phyloP scores from a whole-genome alignment of 2,888 invertebrate species.

The Microctonus aethiopoides region DNA sequence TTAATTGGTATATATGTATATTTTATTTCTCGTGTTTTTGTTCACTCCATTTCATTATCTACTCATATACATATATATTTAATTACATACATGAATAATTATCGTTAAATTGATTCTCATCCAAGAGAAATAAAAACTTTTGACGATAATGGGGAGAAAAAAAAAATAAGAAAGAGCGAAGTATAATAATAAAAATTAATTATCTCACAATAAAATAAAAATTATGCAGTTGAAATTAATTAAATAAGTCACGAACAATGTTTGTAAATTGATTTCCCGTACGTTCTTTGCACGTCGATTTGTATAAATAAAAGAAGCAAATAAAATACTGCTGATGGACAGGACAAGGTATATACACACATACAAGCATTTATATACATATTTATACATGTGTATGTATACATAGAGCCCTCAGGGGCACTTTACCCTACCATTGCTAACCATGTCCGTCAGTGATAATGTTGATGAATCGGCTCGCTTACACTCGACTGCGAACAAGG shows the following conservation, averaged over 20 bases:
- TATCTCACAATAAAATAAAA: neutral
- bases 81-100: neutral
- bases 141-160: neutral
- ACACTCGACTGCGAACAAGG: constrained; percentile 35
- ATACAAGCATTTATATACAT: constrained; percentile 20
- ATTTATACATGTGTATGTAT: neutral
- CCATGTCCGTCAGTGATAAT: constrained; percentile 59
- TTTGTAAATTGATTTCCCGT: constrained; percentile 9
- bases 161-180: neutral
- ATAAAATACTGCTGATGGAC: constrained; percentile 16
- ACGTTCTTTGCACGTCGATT: constrained; percentile 9
- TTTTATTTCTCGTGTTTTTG: neutral
- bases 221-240: neutral
- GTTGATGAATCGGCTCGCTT: constrained; percentile 60
- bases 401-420: constrained; percentile 45
- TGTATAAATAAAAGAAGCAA: constrained; percentile 22
- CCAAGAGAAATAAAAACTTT: neutral
- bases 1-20: neutral
- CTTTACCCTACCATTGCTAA: constrained; percentile 49
- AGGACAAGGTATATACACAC: constrained; percentile 17
- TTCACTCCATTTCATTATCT: neutral
- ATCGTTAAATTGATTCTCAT: constrained; percentile 2
- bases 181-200: neutral
- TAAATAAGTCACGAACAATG: constrained; percentile 12
- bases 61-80: neutral